These are phyloP conservation scores for Mustelus asterias DNA, from an alignment of 2,113 vertebrate genomes.

Conservation along the genomic window DNA sequence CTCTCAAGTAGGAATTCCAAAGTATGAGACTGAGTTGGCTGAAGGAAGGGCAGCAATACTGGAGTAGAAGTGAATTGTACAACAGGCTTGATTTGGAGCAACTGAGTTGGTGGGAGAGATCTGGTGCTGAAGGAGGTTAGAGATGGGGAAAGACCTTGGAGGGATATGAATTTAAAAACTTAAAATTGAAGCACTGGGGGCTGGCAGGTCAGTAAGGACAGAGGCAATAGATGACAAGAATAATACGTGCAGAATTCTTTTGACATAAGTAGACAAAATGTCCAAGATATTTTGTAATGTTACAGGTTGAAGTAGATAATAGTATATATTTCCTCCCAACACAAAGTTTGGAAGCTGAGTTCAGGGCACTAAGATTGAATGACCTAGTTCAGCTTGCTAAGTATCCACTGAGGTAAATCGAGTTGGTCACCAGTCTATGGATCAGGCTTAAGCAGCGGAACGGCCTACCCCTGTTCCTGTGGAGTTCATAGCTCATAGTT, in stretches of 20 bases:
- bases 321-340: too few species aligned
- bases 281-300: neutral
- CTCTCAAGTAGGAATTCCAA: neutral
- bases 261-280: neutral
- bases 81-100: neutral
- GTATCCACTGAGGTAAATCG: neutral
- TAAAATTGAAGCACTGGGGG: neutral
- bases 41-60: neutral
- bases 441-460: neutral
- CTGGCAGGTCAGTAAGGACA: neutral
- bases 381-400: neutral
- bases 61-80: neutral
- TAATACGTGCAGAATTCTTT: neutral
- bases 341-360: neutral
- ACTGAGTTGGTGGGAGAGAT: neutral
- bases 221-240: neutral
- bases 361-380: neutral
- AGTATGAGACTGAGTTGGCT: neutral
- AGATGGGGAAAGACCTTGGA: neutral
- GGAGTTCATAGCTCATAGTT: neutral
- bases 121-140: neutral
- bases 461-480: neutral
- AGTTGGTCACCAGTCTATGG: neutral
- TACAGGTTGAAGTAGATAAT: neutral
- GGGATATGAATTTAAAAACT: neutral